phyloP scores from a whole-genome alignment of 2,888 invertebrate genomes.

The Brachyptera risi region DNA sequence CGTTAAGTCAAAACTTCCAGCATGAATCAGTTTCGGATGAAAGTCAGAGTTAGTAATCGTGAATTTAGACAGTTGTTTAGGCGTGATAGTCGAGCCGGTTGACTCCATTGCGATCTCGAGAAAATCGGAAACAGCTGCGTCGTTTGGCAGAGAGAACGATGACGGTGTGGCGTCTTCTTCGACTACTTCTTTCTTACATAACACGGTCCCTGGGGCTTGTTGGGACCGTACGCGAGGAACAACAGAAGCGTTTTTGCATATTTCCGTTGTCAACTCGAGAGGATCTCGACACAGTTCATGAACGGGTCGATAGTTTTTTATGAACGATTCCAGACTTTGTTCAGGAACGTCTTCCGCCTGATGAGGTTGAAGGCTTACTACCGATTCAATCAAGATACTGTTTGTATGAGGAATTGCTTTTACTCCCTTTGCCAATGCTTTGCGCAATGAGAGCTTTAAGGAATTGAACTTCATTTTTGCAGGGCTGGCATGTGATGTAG shows the following conservation, averaged over 20 bases:
- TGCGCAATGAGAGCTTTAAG: no score
- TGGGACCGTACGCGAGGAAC: no score
- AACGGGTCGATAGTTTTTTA: no score
- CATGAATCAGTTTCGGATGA: no score
- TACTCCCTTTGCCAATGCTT: not conserved
- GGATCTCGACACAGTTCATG: no score
- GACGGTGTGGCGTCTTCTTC: not conserved
- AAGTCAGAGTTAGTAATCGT: no score
- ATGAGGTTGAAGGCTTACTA: not conserved
- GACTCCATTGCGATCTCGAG: not conserved
- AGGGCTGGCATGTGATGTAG: not conserved
- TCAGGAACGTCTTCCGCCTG: not conserved
- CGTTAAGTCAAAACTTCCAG: no score
- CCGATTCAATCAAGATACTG: not conserved
- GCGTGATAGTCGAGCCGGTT: not conserved
- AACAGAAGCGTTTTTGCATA: no score
- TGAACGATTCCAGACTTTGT: no score
- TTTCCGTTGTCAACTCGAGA: not conserved
- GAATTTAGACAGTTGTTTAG: not conserved
- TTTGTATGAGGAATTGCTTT: not conserved
- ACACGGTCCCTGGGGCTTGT: not conserved
- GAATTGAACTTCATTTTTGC: not conserved
- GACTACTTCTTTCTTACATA: no score
- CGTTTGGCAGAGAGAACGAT: not conserved
- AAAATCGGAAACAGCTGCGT: not conserved